phyloP scores from a whole-genome alignment of 2,797 vertebrate species.

The Gadopsis marmoratus region DNA sequence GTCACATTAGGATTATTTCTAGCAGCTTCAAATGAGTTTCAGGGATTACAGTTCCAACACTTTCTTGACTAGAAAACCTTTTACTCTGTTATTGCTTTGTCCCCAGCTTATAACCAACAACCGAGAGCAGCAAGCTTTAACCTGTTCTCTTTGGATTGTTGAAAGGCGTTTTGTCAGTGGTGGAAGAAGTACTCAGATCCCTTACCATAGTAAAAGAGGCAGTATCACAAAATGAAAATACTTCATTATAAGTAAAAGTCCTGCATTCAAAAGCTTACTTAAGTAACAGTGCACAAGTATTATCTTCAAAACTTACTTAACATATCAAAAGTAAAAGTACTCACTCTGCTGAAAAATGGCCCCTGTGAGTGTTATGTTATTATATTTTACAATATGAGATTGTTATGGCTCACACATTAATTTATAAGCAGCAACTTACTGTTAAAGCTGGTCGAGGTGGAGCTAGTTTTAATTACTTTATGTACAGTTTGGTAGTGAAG shows the following conservation, averaged over 20 bases:
- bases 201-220: not conserved
- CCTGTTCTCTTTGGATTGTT: not conserved
- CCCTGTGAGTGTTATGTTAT: not conserved
- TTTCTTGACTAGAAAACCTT: no score
- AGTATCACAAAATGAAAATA: not conserved
- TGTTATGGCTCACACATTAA: not conserved
- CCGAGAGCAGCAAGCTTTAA: not conserved
- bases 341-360: no score
- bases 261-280: not conserved
- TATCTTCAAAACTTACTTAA: no score
- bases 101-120: no score
- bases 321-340: no score
- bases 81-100: no score
- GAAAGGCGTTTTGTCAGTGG: not conserved
- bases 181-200: no score
- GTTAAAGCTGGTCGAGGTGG: not conserved
- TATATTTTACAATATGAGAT: not conserved
- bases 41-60: not conserved
- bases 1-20: slow-evolving; percentile 35
- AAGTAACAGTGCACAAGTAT: not conserved
- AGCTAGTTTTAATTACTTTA: not conserved
- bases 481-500: not conserved
- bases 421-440: not conserved
- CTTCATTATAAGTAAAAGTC: not conserved
- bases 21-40: not conserved